Base-by-base conservation (phyloP, 2,888 invertebrate species). In the Pandemis cinnamomeana region DNA sequence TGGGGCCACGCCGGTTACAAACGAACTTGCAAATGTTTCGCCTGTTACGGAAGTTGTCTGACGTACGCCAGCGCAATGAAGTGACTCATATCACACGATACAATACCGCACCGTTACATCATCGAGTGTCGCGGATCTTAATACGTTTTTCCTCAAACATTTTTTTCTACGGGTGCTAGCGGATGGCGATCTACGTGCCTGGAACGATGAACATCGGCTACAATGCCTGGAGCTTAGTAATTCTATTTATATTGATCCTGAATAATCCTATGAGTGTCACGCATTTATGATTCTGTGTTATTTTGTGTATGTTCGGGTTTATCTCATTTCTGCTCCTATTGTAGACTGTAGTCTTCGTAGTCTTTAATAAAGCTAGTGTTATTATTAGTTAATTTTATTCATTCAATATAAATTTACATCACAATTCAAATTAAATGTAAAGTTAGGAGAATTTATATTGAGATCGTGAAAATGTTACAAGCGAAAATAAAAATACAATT, bases 101-200 rank as follows among this genome's bases (percentile, higher is more conserved):
- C 64, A 67, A 66, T 69, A 70, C 67, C 60, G 69, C 62, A 46
- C 58, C 64, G 67, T 78, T 78, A 79, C 81, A 75, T 81, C 77
- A 80, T 71, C 79, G 76, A 70, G 41, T 67, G 51, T 36, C 61
- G 42, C 48, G 61, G 69, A 69, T 69, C 15, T 41, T 68, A 42
- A 15, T 79, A 53, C 61, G 42, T 61, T 53, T 72, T 67, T 67
- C 71, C 71, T 72, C 42, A n/a, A n/a, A 20, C 55, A 15, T 55
- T 58, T 58, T 53, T 58, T 58, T 58, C 3, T 58, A 58, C 77
- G 71, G 72, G 77, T 76, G 77, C 78, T 77, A 77, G 77, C 83
- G 85, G 87, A 87, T 84, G 83, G 82, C 67, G 72, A 71, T 10
- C 69, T 82, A 86, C 86, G 86, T 87, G 86, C 79, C 78, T 79